phyloP scores from a whole-genome alignment of 2,797 vertebrate genomes.

The Geotrypetes seraphini region DNA sequence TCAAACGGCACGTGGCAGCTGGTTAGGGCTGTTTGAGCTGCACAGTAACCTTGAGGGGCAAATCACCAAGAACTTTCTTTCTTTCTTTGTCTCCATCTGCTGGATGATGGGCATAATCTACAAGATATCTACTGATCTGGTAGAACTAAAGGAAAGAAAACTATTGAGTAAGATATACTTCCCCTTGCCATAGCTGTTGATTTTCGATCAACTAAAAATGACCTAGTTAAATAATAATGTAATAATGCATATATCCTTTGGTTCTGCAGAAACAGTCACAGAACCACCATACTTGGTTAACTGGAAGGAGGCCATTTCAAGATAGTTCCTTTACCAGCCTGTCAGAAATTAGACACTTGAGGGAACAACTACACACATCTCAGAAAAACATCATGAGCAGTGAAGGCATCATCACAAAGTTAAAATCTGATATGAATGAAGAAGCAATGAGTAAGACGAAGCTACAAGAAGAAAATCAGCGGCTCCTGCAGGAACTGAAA shows the following conservation, averaged over 20 bases:
- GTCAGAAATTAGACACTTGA: conserved; percentile 10
- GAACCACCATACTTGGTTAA: conserved; percentile 38
- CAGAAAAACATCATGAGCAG: conserved; percentile 22
- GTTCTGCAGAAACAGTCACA: conserved; percentile 44
- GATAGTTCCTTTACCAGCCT: conserved; percentile 20
- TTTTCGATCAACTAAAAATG: no score
- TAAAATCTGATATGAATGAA: conserved; percentile 49
- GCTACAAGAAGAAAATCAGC: conserved; percentile 54
- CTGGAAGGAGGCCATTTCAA: conserved; percentile 18
- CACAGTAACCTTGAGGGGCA: no score
- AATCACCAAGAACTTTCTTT: no score
- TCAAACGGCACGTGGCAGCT: no score
- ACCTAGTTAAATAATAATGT: no score
- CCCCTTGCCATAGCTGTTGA: no score
- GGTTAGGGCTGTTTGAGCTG: no score
- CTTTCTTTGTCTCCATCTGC: no score
- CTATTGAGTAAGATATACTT: no score
- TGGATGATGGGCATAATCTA: no score
- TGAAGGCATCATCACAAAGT: conserved; percentile 42
- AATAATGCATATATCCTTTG: conserved; percentile 4
- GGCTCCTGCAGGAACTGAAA: conserved; percentile 47
- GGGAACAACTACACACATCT: conserved; percentile 6
- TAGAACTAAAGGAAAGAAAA: no score
- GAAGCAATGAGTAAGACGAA: conserved; percentile 45
- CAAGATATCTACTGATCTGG: no score